Conservation (phyloP, 2,797 vertebrate species). For the Pempheris klunzingeri region DNA sequence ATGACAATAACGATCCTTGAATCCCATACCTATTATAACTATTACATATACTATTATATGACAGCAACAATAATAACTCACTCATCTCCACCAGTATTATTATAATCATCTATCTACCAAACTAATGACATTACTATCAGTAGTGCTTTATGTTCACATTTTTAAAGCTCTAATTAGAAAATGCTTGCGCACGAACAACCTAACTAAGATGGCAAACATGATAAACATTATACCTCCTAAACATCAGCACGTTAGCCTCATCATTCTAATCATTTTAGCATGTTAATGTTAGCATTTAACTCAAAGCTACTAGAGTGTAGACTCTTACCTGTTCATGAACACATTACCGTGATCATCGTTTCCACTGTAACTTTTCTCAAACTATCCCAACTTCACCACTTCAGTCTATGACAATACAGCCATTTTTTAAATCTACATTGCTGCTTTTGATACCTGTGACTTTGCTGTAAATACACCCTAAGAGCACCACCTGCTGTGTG, state of each 20-base stretch:
- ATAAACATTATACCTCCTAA: not conserved
- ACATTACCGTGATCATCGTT: too few species aligned
- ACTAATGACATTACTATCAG: not conserved
- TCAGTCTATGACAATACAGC: not conserved
- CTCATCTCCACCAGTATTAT: too few species aligned
- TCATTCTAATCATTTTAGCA: not conserved
- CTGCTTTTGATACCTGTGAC: not conserved
- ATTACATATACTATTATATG: too few species aligned
- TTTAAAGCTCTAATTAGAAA: not conserved
- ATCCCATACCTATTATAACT: too few species aligned
- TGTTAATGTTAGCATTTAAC: not conserved
- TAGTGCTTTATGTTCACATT: not conserved
- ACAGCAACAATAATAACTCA: too few species aligned
- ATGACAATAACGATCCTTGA: too few species aligned
- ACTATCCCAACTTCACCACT: not conserved
- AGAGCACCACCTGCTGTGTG: not conserved
- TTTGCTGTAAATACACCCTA: not conserved
- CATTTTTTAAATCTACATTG: rapidly evolving
- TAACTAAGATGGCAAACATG: not conserved
- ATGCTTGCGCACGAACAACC: not conserved
- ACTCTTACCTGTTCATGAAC: not conserved
- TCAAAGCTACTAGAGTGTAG: not conserved
- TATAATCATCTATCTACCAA: too few species aligned
- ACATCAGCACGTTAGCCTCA: not conserved
- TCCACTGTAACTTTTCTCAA: too few species aligned